Conservation (phyloP, 2,888 invertebrate genomes). For the Pocota personata region DNA sequence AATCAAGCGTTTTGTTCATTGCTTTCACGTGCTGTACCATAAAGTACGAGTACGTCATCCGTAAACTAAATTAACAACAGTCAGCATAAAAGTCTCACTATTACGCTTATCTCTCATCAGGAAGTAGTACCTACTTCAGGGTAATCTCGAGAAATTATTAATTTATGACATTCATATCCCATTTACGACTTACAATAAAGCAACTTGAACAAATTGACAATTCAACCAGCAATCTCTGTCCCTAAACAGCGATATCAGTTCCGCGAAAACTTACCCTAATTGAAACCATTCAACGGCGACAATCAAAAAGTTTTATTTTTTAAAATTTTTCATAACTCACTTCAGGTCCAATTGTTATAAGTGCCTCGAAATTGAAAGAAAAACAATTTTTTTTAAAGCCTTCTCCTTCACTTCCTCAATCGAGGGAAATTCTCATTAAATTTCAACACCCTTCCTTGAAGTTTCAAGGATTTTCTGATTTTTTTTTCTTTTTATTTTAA, state of each 20-base stretch:
- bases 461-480: neutral
- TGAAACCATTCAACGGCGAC: conserved; percentile 18
- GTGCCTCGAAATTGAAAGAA: conserved; percentile 14
- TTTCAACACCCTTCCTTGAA: neutral
- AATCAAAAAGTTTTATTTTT: conserved; percentile 27
- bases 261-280: conserved; percentile 12
- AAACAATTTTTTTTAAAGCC: conserved; percentile 12
- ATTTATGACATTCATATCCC: neutral
- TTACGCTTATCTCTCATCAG: neutral
- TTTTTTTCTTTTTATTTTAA: conserved; percentile 20
- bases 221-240: neutral
- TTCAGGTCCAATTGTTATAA: conserved; percentile 1
- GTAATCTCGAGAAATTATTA: neutral
- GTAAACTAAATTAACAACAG: neutral
- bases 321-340: conserved; percentile 34
- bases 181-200: neutral
- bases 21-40: no score
- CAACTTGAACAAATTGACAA: conserved; percentile 10
- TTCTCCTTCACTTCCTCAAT: neutral
- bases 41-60: no score
- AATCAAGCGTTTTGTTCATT: no score
- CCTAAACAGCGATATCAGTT: conserved; percentile 1
- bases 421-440: neutral
- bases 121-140: neutral
- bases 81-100: neutral